These are phyloP conservation scores for Scaptomyza flava DNA, from an alignment of 2,888 invertebrate genomes.

Conservation along the genomic window DNA sequence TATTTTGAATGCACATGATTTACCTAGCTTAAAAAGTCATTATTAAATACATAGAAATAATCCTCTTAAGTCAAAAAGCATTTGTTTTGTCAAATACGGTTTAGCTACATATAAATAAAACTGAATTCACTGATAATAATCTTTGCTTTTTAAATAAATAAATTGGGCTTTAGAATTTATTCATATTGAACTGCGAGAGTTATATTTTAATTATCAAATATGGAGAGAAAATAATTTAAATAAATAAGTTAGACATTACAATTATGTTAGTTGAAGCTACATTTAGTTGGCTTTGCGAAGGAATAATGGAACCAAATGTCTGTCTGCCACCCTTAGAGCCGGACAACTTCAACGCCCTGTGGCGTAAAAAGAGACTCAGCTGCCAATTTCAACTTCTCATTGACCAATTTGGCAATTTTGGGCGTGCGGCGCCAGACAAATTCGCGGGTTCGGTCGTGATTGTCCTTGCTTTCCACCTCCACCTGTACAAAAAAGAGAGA, in stretches of 20 bases:
- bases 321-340: constrained; percentile 68
- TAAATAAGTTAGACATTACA: constrained; percentile 71
- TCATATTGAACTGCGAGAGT: constrained; percentile 26
- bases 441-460: constrained; percentile 93
- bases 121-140: not conserved
- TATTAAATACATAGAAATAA: not conserved
- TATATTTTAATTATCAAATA: constrained; percentile 50
- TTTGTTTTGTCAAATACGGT: not conserved
- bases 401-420: constrained; percentile 93
- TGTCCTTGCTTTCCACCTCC: constrained; percentile 91
- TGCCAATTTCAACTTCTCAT: constrained; percentile 89
- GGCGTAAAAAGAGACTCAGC: constrained; percentile 83
- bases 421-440: constrained; percentile 93
- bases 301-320: constrained; percentile 1
- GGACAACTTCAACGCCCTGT: constrained; percentile 82
- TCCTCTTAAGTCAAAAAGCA: not conserved
- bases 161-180: not conserved
- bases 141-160: not conserved
- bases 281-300: constrained; percentile 38
- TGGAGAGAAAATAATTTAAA: constrained; percentile 67
- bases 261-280: constrained; percentile 58
- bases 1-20: not conserved
- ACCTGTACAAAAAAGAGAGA: constrained; percentile 86
- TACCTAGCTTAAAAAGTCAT: not conserved
- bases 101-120: not conserved